Evolutionary conservation across 2,797 vertebrate genomes (phyloP).

Genomic region (Melanitta fusca): DNA sequence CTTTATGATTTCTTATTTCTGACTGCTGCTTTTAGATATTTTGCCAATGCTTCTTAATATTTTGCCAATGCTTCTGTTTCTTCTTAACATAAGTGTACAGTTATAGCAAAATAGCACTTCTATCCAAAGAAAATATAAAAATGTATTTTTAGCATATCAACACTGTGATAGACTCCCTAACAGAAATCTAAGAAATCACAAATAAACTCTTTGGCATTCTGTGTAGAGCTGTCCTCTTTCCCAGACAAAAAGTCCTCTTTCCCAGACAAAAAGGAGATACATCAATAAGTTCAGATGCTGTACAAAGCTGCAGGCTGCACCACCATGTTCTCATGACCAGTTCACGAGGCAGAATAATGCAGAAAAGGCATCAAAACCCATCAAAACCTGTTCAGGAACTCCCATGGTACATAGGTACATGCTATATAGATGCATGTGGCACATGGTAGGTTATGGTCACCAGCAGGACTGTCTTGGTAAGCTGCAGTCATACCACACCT

Average conservation of each 20-base stretch:
- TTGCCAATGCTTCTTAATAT: not conserved
- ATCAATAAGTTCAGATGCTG: not conserved
- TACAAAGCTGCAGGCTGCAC: not conserved
- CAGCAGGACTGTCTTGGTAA: accelerated
- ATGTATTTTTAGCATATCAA: not conserved
- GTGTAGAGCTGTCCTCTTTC: not conserved
- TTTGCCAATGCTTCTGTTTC: not conserved
- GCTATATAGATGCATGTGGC: not conserved
- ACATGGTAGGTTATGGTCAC: not conserved
- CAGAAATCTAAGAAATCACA: not conserved
- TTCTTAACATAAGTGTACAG: not conserved
- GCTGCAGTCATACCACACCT: accelerated
- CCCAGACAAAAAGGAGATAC: not conserved
- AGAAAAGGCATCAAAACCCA: not conserved
- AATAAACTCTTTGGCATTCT: not conserved
- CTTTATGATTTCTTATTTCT: not conserved
- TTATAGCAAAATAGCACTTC: not conserved
- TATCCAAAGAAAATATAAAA: not conserved
- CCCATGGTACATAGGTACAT: not conserved
- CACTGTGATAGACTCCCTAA: not conserved
- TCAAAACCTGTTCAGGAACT: not conserved
- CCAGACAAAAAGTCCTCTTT: not conserved
- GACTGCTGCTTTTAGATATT: not conserved
- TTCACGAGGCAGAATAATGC: not conserved
- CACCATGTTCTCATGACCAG: not conserved